Evolutionary conservation across 1,140 invertebrate genomes (phyloP).

Genomic region (Temnothorax curvispinosus): DNA sequence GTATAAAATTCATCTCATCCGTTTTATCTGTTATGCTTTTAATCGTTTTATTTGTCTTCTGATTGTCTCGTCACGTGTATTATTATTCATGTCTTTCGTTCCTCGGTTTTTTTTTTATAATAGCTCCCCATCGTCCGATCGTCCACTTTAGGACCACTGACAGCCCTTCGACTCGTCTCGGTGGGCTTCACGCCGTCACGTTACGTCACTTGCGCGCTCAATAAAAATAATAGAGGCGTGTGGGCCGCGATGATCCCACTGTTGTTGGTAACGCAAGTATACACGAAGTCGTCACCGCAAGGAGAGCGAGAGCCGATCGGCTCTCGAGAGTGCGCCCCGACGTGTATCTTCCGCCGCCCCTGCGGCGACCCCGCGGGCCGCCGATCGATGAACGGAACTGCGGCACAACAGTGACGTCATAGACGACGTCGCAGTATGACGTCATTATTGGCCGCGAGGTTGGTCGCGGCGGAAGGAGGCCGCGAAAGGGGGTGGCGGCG

Average conservation of each 20-base stretch:
- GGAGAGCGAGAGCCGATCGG: neutral
- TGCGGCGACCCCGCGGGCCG: conserved; percentile 45
- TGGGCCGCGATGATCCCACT: conserved; percentile 15
- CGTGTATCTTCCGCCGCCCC: conserved; percentile 59
- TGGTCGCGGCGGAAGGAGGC: conserved; percentile 64
- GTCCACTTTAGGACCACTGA: neutral
- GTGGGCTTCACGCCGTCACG: conserved; percentile 1
- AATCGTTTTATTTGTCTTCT: neutral
- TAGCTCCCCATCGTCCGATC: neutral
- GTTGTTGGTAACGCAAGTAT: neutral
- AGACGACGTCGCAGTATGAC: conserved; percentile 81
- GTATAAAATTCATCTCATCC: neutral
- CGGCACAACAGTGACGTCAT: conserved; percentile 84
- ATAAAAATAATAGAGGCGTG: conserved; percentile 44
- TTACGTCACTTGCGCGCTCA: conserved; percentile 35
- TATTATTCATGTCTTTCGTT: neutral
- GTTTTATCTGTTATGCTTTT: neutral
- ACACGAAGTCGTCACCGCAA: conserved; percentile 14
- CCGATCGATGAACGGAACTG: conserved; percentile 84
- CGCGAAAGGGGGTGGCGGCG: conserved; percentile 53
- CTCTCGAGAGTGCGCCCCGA: neutral
- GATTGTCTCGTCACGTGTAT: neutral
- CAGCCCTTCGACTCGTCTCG: neutral
- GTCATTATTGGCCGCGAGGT: conserved; percentile 73
- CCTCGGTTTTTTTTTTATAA: too few species aligned